Percentiles rank a stretch among this genome's conserved stretches.
phyloP scores from a whole-genome alignment of 2,797 vertebrate species.

The Hydrophis major region DNA sequence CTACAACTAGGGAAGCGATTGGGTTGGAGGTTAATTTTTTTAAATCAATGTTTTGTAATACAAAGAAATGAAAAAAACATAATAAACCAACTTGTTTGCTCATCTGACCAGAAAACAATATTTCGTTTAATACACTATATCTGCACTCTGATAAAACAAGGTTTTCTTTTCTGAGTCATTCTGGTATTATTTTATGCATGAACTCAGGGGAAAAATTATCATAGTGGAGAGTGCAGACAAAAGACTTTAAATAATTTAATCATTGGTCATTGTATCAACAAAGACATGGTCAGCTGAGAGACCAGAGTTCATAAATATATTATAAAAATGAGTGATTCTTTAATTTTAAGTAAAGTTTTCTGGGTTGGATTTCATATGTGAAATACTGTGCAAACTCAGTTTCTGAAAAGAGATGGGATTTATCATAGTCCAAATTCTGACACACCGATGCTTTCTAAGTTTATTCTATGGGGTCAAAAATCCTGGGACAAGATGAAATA shows the following conservation, averaged over 20 bases:
- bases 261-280: background rate
- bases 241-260: background rate
- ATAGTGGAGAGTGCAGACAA: background rate
- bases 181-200: background rate
- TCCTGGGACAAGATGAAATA: background rate
- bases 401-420: background rate
- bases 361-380: background rate
- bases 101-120: background rate
- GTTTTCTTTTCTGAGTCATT: background rate
- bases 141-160: too few species aligned
- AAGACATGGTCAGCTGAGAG: background rate
- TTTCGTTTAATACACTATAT: background rate
- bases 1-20: background rate
- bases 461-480: background rate
- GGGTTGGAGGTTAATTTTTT: background rate
- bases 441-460: background rate
- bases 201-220: background rate
- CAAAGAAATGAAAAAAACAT: background rate
- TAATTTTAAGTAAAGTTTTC: conserved; percentile 2
- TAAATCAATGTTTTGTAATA: background rate
- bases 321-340: conserved; percentile 12
- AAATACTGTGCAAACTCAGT: background rate
- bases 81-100: background rate
- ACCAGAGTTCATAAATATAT: background rate
- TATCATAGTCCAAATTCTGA: background rate